Base-by-base conservation (phyloP, 2,888 invertebrate genomes). In the Eristalis intricaria region DNA sequence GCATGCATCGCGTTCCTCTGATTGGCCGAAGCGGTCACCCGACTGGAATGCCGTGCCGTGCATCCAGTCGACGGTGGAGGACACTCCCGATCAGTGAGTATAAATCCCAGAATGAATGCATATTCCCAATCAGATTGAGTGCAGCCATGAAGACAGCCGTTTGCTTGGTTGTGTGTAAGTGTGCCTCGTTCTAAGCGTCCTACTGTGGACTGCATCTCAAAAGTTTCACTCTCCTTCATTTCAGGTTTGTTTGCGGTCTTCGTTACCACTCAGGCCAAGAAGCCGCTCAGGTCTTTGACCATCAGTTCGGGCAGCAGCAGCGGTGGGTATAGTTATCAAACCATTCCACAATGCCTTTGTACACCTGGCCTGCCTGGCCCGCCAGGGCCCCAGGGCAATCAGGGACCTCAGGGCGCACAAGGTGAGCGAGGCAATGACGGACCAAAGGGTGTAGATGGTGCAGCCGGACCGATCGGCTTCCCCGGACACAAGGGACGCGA, bases 101-200 rank as follows among this genome's bases (percentile, higher is more conserved):
- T 86, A 86, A 86, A 86, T 50, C 11, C 22, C 19, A 29, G 29
- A 63, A 19, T 5, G 11, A 15, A 32, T 29, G 13, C 35, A 69
- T 19, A 26, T 56, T n/a, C 15, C 40, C 38, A 43, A 4, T 70
- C 70, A 86, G 74, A 78, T n/a, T 63, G 19, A 40, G 56, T 78
- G 61, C 70, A 86, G 38, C 56, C 66, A 86, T 86, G 86, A 78
- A 74, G 78, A 78, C 74, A 50, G 61, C 29, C 26, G 15, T 82
- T 66, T 64, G 61, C 26, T 78, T 78, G 32, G 50, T 81, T 74
- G 70, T 66, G 40, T 74, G 86, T 86, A 70, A 86, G 82, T 86
- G 82, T 86, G 38, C 1, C 56, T 29, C 15, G 35, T 1, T 22
- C 32, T 10, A 0, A 13, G 40, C 43, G 29, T 13, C 26, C 13